A percentile compares a stretch with the other conserved stretches of the same genome.
Evolutionary conservation across 2,888 invertebrate species (phyloP).

Genomic region (Andrena minutula): DNA sequence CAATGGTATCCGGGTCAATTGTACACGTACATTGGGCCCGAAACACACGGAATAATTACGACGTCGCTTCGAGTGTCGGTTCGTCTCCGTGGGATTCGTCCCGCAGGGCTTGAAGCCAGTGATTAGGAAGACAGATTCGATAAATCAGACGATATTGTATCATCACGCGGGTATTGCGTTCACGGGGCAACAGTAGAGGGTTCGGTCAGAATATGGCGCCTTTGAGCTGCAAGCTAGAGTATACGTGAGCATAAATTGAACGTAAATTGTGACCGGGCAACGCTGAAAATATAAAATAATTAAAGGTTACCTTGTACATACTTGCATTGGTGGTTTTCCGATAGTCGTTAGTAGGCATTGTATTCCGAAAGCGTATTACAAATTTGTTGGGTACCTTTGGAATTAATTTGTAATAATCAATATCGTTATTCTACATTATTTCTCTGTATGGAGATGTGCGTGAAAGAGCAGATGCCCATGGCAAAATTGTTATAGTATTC

Average conservation of each 20-base stretch:
- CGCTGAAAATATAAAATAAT: background rate
- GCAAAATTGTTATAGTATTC: too few species aligned
- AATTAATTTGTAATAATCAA: too few species aligned
- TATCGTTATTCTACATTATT: too few species aligned
- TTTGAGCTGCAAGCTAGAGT: background rate
- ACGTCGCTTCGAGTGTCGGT: background rate
- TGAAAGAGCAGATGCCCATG: too few species aligned
- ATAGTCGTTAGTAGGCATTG: too few species aligned
- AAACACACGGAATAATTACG: slow-evolving; percentile 31
- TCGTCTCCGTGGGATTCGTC: background rate
- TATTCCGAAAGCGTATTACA: too few species aligned
- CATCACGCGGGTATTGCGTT: background rate
- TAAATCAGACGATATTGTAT: slow-evolving; percentile 19
- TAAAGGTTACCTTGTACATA: too few species aligned
- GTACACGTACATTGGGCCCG: background rate
- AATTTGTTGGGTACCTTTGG: too few species aligned
- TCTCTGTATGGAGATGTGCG: too few species aligned
- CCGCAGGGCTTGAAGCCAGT: background rate
- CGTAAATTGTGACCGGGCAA: background rate
- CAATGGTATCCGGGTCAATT: slow-evolving; percentile 26
- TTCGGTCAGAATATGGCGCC: background rate
- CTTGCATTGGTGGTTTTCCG: too few species aligned
- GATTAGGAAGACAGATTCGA: slow-evolving; percentile 8
- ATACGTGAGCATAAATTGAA: background rate
- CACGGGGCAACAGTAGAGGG: background rate